Evolutionary conservation across 2,888 invertebrate species (phyloP).

Genomic region (Quadriops clusia): DNA sequence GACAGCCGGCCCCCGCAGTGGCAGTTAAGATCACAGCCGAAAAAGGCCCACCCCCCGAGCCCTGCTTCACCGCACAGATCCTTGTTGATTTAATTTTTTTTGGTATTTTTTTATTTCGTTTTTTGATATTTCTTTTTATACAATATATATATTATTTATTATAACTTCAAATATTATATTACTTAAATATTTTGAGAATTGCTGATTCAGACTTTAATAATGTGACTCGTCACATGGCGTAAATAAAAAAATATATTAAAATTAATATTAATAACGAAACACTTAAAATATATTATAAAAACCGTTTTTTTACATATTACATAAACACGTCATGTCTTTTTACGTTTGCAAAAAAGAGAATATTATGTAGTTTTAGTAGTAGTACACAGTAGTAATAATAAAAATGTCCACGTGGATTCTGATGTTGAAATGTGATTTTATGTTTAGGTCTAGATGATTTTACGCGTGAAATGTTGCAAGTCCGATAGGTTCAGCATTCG

Average conservation of each 20-base stretch:
- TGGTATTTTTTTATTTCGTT: slow-evolving; percentile 27
- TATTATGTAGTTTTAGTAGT: no score
- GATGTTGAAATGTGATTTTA: no score
- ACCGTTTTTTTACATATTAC: no score
- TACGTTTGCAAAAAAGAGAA: no score
- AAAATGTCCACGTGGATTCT: no score
- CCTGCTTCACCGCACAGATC: slow-evolving; percentile 19
- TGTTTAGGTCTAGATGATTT: no score
- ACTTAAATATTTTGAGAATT: slow-evolving; percentile 40
- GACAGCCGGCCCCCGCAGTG: slow-evolving; percentile 26
- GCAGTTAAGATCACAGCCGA: slow-evolving; percentile 39
- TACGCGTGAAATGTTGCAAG: no score
- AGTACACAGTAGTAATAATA: no score
- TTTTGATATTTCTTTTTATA: slow-evolving; percentile 24
- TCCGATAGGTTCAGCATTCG: no score
- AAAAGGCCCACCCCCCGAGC: slow-evolving; percentile 28
- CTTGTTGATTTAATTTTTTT: slow-evolving; percentile 25
- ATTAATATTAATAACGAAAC: slow-evolving; percentile 19
- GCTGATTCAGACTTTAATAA: slow-evolving; percentile 40
- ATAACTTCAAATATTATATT: slow-evolving; percentile 21
- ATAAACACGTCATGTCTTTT: no score
- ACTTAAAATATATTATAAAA: slow-evolving; percentile 18
- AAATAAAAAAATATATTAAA: slow-evolving; percentile 21
- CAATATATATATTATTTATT: slow-evolving; percentile 20
- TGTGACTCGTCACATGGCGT: slow-evolving; percentile 26